Percentiles rank a stretch among this genome's conserved stretches.
phyloP scores from a whole-genome alignment of 2,888 invertebrate species.

The Oligia latruncula region DNA sequence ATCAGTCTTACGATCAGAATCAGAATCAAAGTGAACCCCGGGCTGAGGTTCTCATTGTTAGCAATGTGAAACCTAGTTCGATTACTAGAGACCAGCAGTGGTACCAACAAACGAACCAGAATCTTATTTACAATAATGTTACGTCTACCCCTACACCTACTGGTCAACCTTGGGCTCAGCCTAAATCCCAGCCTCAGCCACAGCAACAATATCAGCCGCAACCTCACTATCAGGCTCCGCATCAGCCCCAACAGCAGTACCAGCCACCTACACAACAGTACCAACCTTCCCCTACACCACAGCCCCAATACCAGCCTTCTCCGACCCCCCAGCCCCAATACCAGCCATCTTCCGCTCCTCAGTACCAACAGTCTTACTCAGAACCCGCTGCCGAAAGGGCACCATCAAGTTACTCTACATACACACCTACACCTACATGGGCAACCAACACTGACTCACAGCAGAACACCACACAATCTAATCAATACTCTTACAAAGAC shows the following conservation, averaged over 20 bases:
- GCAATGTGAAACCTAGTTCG: conserved; percentile 86
- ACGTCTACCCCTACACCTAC: conserved; percentile 67
- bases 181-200: conserved; percentile 70
- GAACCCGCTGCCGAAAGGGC: conserved; percentile 75
- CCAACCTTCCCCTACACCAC: conserved; percentile 62
- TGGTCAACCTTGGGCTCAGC: conserved; percentile 69
- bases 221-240: conserved; percentile 61
- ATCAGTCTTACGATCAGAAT: conserved; percentile 76
- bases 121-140: conserved; percentile 77
- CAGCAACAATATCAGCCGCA: conserved; percentile 68
- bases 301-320: conserved; percentile 70
- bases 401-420: conserved; percentile 74
- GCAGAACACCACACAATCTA: conserved; percentile 69
- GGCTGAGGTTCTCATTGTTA: conserved; percentile 84
- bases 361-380: conserved; percentile 75
- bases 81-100: conserved; percentile 85
- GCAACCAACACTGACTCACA: conserved; percentile 70
- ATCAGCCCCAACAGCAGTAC: conserved; percentile 67
- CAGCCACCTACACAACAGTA: conserved; percentile 58
- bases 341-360: conserved; percentile 63
- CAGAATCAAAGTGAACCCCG: conserved; percentile 84
- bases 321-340: conserved; percentile 68
- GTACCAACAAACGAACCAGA: conserved; percentile 84
- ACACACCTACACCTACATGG: conserved; percentile 82
- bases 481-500: conserved; percentile 79